Conservation (phyloP, 2,113 vertebrate genomes). For the Alexandromys fortis region DNA sequence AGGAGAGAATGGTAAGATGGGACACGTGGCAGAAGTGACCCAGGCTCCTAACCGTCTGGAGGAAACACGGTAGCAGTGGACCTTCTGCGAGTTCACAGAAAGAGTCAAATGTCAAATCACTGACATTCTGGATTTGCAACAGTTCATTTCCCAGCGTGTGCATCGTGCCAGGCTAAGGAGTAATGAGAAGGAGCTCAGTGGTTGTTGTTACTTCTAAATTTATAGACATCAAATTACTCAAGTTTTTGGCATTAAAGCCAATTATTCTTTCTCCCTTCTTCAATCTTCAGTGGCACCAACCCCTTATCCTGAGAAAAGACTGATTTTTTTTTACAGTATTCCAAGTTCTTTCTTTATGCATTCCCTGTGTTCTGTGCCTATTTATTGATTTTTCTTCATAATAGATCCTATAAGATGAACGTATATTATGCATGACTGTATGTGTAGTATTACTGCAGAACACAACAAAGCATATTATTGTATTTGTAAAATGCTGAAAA, state of each 20-base stretch:
- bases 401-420: neutral
- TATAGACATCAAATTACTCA: neutral
- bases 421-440: neutral
- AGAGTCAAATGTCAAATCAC: neutral
- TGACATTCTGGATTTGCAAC: neutral
- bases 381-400: neutral
- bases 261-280: neutral
- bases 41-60: accelerated
- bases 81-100: neutral
- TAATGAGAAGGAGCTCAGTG: constrained; percentile 10
- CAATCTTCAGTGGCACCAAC: neutral
- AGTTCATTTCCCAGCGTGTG: neutral
- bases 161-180: neutral
- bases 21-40: neutral
- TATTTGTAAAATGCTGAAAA: neutral
- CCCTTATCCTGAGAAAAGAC: neutral
- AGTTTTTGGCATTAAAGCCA: neutral
- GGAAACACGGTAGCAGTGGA: neutral
- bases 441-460: neutral
- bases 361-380: neutral
- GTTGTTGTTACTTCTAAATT: constrained; percentile 29
- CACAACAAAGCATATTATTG: neutral
- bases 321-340: constrained; percentile 51
- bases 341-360: neutral
- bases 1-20: neutral